Conservation (phyloP, 2,113 vertebrate species). For the Pterocles burchelli region DNA sequence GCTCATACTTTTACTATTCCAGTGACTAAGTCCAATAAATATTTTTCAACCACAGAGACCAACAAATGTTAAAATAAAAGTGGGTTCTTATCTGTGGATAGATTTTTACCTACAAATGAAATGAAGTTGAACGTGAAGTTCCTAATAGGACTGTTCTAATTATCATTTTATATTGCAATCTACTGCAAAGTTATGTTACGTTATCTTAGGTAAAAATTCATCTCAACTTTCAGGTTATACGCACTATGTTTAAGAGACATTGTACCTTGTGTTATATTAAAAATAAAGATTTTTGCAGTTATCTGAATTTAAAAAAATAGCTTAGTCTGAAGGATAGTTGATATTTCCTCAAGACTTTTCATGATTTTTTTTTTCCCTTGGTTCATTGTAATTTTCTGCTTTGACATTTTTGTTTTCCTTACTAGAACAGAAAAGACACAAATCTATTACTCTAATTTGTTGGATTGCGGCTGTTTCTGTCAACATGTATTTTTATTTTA, state of each 20-base stretch:
- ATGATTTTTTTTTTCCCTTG: neutral
- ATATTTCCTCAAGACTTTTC: neutral
- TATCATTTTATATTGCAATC: too few species aligned
- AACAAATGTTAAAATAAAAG: neutral
- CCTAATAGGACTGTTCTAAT: neutral
- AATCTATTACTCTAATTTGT: neutral
- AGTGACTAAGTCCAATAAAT: neutral
- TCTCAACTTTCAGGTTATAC: neutral
- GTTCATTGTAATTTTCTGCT: neutral
- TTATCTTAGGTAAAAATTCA: neutral
- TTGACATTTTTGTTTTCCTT: neutral
- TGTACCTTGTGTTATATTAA: neutral
- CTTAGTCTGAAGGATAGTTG: neutral
- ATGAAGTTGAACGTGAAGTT: neutral
- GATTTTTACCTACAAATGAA: neutral
- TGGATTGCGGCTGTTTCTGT: neutral
- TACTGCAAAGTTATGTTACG: too few species aligned
- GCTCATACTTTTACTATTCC: neutral
- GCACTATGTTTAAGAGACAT: neutral
- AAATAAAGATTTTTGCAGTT: neutral
- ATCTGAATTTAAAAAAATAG: neutral
- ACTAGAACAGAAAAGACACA: neutral
- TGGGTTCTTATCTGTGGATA: neutral
- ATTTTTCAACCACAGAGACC: neutral
- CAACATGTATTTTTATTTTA: neutral